Evolutionary conservation across 2,888 invertebrate genomes (phyloP), one percentile per base, ranked within the genome.

Genomic region (Chrysomela aeneicollis): DNA sequence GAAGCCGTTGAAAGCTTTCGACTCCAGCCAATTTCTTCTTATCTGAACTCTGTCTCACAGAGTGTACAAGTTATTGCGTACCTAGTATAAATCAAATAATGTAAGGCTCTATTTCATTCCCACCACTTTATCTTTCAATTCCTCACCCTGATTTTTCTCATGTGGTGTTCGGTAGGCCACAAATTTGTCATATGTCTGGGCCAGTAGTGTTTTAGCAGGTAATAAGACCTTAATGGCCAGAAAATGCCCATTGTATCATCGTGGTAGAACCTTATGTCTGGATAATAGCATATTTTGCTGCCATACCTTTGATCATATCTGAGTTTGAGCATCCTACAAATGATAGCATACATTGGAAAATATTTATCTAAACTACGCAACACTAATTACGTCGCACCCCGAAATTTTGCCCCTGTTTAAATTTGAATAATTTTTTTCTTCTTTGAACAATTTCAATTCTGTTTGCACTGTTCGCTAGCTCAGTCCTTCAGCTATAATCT

Each of bases 81-180:
- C 65, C 67, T 67, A 26, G 4, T 63, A 26, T 42, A 49, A 62
- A 55, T 35, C 8, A 59, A 49, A 32, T 53, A 61, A 50, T 19
- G 46, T 5, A 55, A 22, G n/a, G n/a, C n/a, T n/a, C 59, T 30
- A 47, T 59, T 60, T 3, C 2, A 26, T 17, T 26, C 26, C 26
- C 6, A 26, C 6, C 4, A 26, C 3, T 6, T 19, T 30, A 53
- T 4, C 12, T 9, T 30, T 5, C 22, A 42, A 15, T 55, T 50
- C 18, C 72, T 75, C 69, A 75, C 75, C 66, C 75, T 67, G 35
- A 75, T 69, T 71, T 74, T 71, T 58, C 75, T 72, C 19, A 75
- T 42, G 35, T 75, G 72, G 53, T 73, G 69, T 62, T 75, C 75
- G 2, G 75, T 75, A n/a, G 75, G 75, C 73, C 74, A 74, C 46